A percentile compares a stretch with the other conserved stretches of the same genome.
phyloP scores from a whole-genome alignment of 2,888 invertebrate genomes.

The Leptinotarsa tumamoca region DNA sequence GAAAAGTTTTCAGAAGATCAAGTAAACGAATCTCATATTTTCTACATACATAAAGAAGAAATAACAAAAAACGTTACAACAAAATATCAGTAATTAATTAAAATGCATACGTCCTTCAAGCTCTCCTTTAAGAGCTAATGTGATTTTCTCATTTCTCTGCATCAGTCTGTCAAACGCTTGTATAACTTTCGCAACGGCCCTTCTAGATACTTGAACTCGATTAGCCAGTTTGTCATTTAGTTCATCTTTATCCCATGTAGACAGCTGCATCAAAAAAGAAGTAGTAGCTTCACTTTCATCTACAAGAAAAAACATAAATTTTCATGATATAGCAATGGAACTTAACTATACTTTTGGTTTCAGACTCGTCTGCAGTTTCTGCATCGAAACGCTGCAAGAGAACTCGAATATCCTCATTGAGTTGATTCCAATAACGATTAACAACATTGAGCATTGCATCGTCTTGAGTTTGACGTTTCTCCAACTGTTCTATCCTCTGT shows the following conservation, averaged over 20 bases:
- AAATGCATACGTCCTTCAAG: slow-evolving; percentile 73
- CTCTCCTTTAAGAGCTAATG: slow-evolving; percentile 87
- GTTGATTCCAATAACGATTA: slow-evolving; percentile 95
- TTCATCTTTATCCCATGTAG: slow-evolving; percentile 98
- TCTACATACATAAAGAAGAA: too few species aligned
- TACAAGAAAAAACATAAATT: slow-evolving; percentile 62
- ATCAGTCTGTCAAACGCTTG: slow-evolving; percentile 96
- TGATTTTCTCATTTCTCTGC: slow-evolving; percentile 95
- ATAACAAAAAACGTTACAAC: background rate
- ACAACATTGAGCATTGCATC: slow-evolving; percentile 98
- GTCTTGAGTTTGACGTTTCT: slow-evolving; percentile 95
- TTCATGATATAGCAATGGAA: background rate
- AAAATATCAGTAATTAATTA: slow-evolving; percentile 46
- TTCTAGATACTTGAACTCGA: slow-evolving; percentile 94
- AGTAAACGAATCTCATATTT: too few species aligned
- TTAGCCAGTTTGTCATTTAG: slow-evolving; percentile 95
- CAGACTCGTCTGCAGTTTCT: slow-evolving; percentile 95
- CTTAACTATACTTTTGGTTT: slow-evolving; percentile 82
- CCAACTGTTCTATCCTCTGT: slow-evolving; percentile 92
- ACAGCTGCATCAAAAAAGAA: slow-evolving; percentile 93
- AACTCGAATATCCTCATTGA: slow-evolving; percentile 97
- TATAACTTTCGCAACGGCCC: slow-evolving; percentile 96
- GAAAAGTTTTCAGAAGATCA: too few species aligned
- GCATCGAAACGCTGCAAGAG: slow-evolving; percentile 96
- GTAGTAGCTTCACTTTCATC: slow-evolving; percentile 97